phyloP scores from a whole-genome alignment of 2,797 vertebrate species.

The Cichlasoma orientale region DNA sequence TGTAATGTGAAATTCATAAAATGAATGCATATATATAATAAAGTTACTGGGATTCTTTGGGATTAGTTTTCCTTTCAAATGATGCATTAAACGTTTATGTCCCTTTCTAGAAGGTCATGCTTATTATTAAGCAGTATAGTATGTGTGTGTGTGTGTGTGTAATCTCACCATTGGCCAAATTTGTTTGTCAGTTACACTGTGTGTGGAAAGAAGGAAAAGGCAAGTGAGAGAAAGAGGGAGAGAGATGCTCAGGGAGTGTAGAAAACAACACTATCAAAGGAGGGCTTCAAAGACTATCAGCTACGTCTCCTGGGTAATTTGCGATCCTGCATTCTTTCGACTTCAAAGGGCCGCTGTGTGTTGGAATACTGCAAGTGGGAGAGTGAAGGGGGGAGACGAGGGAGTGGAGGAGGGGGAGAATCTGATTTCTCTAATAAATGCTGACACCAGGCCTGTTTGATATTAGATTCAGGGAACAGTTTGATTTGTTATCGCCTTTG shows the following conservation, averaged over 20 bases:
- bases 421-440: conserved; percentile 97
- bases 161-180: conserved; percentile 52
- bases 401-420: conserved; percentile 69
- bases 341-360: conserved; percentile 92
- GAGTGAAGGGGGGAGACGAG: conserved; percentile 59
- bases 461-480: conserved; percentile 95
- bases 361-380: conserved; percentile 81
- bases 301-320: conserved; percentile 96
- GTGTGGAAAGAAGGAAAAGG: conserved; percentile 51
- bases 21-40: conserved; percentile 10
- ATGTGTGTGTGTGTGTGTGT: conserved; percentile 19
- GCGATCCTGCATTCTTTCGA: conserved; percentile 91
- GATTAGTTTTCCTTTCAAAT: background rate
- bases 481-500: conserved; percentile 95
- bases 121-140: conserved; percentile 4
- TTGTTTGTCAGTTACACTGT: conserved; percentile 59
- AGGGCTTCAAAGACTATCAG: conserved; percentile 96
- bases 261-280: conserved; percentile 94
- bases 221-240: conserved; percentile 57
- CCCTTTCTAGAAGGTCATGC: conserved; percentile 2
- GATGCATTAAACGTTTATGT: background rate
- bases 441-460: conserved; percentile 96
- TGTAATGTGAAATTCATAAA: conserved; percentile 17
- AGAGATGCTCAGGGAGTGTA: conserved; percentile 73
- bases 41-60: background rate